Evolutionary conservation across 2,888 invertebrate species (phyloP).

Genomic region (Ganaspis brasiliensis): DNA sequence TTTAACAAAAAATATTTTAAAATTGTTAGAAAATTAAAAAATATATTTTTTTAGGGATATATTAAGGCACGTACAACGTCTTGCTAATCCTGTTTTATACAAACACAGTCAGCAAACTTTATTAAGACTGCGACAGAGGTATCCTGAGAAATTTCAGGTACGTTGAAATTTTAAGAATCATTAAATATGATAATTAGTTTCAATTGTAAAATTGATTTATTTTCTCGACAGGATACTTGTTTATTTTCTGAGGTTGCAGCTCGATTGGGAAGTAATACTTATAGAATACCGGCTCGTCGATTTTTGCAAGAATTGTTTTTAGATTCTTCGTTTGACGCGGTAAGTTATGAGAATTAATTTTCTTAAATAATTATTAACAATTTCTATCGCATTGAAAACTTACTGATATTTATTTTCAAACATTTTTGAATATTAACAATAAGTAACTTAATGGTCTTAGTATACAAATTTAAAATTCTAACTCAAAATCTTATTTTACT

Average conservation of each 20-base stretch:
- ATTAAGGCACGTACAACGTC: slow-evolving; percentile 87
- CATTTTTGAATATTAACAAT: no score
- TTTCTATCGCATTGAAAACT: slow-evolving; percentile 25
- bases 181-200: no score
- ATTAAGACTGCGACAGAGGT: slow-evolving; percentile 87
- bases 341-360: no score
- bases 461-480: no score
- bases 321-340: slow-evolving; percentile 88
- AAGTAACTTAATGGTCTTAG: no score
- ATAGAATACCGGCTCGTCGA: slow-evolving; percentile 90
- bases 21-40: slow-evolving; percentile 15
- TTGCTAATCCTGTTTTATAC: slow-evolving; percentile 90
- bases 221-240: slow-evolving; percentile 87
- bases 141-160: slow-evolving; percentile 86
- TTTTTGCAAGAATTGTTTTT: slow-evolving; percentile 97
- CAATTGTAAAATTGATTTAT: background rate
- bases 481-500: no score
- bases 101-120: slow-evolving; percentile 92
- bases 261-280: slow-evolving; percentile 89
- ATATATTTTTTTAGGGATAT: slow-evolving; percentile 79
- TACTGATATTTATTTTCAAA: slow-evolving; percentile 27
- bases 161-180: background rate
- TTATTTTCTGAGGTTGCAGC: slow-evolving; percentile 95
- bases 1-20: no score
- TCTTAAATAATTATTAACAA: slow-evolving; percentile 17